A percentile compares a stretch with the other conserved stretches of the same genome.
Conservation (phyloP, 1,140 invertebrate species). For the Calephelis virginiensis region DNA sequence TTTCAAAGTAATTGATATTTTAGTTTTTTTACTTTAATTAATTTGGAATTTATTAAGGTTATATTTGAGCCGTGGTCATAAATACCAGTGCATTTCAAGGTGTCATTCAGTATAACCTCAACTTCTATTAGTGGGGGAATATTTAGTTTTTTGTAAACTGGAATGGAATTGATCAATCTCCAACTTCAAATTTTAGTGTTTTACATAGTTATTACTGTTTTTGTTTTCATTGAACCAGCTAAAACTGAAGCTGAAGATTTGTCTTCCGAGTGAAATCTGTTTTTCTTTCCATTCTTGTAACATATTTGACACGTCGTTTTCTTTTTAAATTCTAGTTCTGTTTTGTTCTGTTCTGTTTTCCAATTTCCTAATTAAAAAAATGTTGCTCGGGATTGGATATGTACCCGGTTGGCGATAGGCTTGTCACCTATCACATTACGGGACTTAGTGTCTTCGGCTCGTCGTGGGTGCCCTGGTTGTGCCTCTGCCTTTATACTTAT, state of each 20-base stretch:
- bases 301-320: constrained; percentile 6
- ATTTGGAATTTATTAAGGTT: constrained; percentile 31
- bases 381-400: no score
- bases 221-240: constrained; percentile 24
- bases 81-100: constrained; percentile 21
- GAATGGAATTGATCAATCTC: constrained; percentile 22
- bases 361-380: no score
- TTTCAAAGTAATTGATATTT: constrained; percentile 24
- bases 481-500: no score
- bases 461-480: no score
- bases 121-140: constrained; percentile 28
- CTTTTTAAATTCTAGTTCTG: not conserved
- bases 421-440: no score
- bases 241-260: no score
- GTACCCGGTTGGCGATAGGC: no score
- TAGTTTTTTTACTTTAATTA: constrained; percentile 23
- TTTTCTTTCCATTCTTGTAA: constrained; percentile 18
- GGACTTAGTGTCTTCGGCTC: no score
- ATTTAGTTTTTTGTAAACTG: constrained; percentile 28
- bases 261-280: constrained; percentile 25
- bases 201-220: constrained; percentile 12
- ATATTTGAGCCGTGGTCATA: constrained; percentile 29
- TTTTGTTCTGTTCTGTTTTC: no score
- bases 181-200: constrained; percentile 18
- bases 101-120: constrained; percentile 27